Evolutionary conservation across 1,140 invertebrate genomes (phyloP).

Genomic region (Wasmannia auropunctata): DNA sequence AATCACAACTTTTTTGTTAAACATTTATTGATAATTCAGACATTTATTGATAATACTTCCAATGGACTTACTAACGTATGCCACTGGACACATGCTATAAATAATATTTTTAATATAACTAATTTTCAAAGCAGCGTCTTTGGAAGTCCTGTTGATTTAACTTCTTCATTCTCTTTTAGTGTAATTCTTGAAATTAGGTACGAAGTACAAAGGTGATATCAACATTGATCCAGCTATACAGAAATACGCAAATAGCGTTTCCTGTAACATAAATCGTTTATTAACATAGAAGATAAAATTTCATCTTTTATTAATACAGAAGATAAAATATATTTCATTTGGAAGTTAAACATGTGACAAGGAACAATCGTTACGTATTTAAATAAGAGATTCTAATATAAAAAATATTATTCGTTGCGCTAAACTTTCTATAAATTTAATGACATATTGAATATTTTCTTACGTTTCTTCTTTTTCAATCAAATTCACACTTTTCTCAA

Average conservation of each 20-base stretch:
- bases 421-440: neutral
- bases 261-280: slow-evolving; percentile 21
- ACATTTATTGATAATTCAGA: slow-evolving; percentile 33
- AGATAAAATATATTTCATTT: too few relatives aligned
- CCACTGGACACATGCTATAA: neutral
- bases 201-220: neutral
- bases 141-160: neutral
- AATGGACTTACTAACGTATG: neutral
- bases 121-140: neutral
- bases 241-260: neutral
- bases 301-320: too few relatives aligned
- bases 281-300: neutral
- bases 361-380: neutral
- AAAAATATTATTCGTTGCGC: neutral
- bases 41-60: too few relatives aligned
- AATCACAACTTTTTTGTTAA: neutral
- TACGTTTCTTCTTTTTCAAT: neutral
- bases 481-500: neutral
- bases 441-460: neutral
- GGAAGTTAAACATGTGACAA: too few relatives aligned
- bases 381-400: neutral
- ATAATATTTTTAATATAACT: neutral
- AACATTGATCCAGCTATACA: neutral
- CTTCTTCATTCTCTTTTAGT: neutral
- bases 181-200: slow-evolving; percentile 23